Evolutionary conservation across 2,113 vertebrate species (phyloP).

Genomic region (Bagarius yarrelli): DNA sequence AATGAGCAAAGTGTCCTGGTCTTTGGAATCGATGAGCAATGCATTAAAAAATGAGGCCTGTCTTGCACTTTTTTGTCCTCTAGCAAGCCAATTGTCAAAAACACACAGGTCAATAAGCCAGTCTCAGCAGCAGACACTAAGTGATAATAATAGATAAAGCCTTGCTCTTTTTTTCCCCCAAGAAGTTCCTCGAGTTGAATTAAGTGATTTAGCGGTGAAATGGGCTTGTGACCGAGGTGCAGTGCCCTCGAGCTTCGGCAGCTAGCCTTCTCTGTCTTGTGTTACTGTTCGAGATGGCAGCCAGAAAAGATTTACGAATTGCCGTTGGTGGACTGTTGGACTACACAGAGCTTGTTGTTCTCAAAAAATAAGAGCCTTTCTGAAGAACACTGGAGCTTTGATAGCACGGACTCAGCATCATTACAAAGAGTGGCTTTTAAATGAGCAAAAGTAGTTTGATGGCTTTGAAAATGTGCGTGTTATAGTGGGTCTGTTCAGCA

Average conservation of each 20-base stretch:
- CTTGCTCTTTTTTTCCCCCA: slow-evolving; percentile 44
- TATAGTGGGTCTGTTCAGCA: slow-evolving; percentile 51
- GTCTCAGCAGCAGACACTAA: slow-evolving; percentile 58
- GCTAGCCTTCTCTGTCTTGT: slow-evolving; percentile 40
- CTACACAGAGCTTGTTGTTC: slow-evolving; percentile 35
- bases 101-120: slow-evolving; percentile 57
- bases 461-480: slow-evolving; percentile 43
- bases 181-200: slow-evolving; percentile 61
- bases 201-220: slow-evolving; percentile 66
- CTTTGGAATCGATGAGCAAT: not conserved
- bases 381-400: slow-evolving; percentile 47
- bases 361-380: slow-evolving; percentile 38
- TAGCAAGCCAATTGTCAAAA: slow-evolving; percentile 56
- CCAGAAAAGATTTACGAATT: slow-evolving; percentile 20
- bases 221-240: slow-evolving; percentile 52
- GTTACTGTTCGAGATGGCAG: slow-evolving; percentile 14
- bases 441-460: slow-evolving; percentile 25
- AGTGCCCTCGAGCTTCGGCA: slow-evolving; percentile 55
- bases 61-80: slow-evolving; percentile 42
- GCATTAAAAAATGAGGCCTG: slow-evolving; percentile 10
- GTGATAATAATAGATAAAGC: slow-evolving; percentile 61
- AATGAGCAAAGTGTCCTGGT: not conserved
- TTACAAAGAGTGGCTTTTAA: slow-evolving; percentile 44
- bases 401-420: slow-evolving; percentile 16
- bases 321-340: slow-evolving; percentile 33